A percentile compares a stretch with the other conserved stretches of the same genome.
Evolutionary conservation across 2,888 invertebrate genomes (phyloP).

Genomic region (Tetragonisca angustula): DNA sequence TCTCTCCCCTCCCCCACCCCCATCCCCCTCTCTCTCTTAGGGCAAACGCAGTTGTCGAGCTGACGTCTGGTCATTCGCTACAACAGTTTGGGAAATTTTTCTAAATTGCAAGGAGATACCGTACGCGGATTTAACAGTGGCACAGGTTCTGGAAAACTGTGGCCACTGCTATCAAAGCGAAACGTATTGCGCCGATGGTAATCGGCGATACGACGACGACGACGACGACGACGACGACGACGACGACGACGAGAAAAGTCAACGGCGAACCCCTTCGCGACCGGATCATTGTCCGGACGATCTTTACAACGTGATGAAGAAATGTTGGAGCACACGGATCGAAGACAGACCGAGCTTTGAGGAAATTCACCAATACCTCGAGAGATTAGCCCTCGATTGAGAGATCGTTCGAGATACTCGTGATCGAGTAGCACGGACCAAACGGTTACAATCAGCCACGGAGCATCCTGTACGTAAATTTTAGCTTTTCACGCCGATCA

Average conservation of each 20-base stretch:
- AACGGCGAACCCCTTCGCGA: conserved; percentile 86
- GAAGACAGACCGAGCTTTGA: conserved; percentile 93
- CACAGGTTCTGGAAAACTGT: conserved; percentile 92
- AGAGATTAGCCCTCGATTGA: conserved; percentile 80
- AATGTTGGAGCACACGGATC: conserved; percentile 95
- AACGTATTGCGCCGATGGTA: conserved; percentile 59
- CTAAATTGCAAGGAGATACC: conserved; percentile 92
- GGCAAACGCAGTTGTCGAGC: conserved; percentile 94
- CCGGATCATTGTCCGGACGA: conserved; percentile 92
- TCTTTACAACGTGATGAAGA: conserved; percentile 95
- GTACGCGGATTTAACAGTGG: conserved; percentile 92
- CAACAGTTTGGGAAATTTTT: conserved; percentile 95
- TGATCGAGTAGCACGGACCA: conserved; percentile 76
- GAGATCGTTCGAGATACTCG: conserved; percentile 34
- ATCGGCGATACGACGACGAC: conserved; percentile 71
- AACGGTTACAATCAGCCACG: conserved; percentile 82
- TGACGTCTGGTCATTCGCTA: conserved; percentile 96
- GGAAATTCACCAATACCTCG: conserved; percentile 94
- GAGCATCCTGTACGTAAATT: conserved; percentile 73
- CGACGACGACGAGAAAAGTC: conserved; percentile 83
- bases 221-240: conserved; percentile 70
- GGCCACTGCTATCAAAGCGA: conserved; percentile 87
- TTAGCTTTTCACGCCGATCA: conserved; percentile 32
- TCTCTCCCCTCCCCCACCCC: conserved; percentile 70
- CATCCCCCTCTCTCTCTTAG: conserved; percentile 83